Conservation (phyloP, 2,888 invertebrate genomes). For the Drosophila paramelanica region DNA sequence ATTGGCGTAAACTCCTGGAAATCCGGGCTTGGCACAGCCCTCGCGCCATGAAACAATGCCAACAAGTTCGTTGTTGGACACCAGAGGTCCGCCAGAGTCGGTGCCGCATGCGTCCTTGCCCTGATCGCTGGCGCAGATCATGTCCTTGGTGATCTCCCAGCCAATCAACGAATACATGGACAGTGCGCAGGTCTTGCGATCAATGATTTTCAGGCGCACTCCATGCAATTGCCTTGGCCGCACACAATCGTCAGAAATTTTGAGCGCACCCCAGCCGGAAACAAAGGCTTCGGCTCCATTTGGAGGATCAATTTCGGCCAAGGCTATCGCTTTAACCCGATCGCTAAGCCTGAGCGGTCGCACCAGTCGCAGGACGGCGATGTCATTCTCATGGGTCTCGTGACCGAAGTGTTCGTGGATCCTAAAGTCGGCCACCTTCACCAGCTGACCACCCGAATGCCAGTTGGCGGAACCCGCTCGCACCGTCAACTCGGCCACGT, state of each 20-base stretch:
- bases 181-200: background rate
- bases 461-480: conserved; percentile 17
- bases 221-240: background rate
- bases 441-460: conserved; percentile 18
- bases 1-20: conserved; percentile 22
- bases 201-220: background rate
- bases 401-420: background rate
- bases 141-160: conserved; percentile 21
- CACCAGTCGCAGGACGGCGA: conserved; percentile 3
- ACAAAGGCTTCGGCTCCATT: conserved; percentile 1
- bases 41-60: conserved; percentile 25
- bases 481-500: conserved; percentile 4
- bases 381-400: conserved; percentile 16
- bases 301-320: conserved; percentile 1
- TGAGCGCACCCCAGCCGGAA: conserved; percentile 22
- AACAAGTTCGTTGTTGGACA: conserved; percentile 1
- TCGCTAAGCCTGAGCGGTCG: background rate
- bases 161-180: conserved; percentile 8
- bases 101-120: conserved; percentile 6
- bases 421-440: conserved; percentile 6
- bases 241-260: background rate
- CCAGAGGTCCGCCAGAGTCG: conserved; percentile 23
- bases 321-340: background rate
- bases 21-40: conserved; percentile 17
- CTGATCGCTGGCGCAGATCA: conserved; percentile 24